These are phyloP conservation scores for Diorhabda elongata DNA, from an alignment of 1,140 invertebrate species.

Conservation along the genomic window DNA sequence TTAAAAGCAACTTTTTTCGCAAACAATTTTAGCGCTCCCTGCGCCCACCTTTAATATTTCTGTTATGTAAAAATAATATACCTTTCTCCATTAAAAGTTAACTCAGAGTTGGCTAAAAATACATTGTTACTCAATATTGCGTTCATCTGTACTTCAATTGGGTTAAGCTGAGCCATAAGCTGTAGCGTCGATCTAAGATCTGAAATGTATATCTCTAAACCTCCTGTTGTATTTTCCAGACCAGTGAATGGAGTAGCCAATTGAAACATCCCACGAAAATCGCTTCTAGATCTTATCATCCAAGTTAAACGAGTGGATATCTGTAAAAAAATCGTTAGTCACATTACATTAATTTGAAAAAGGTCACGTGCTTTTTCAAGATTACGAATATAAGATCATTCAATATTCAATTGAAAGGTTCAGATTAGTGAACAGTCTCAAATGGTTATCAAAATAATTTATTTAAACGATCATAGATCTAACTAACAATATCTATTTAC, in stretches of 20 bases:
- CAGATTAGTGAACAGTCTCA: too few relatives aligned
- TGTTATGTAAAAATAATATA: constrained; percentile 18
- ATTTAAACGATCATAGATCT: too few relatives aligned
- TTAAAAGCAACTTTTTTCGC: too few relatives aligned
- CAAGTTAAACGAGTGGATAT: constrained; percentile 38
- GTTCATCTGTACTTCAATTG: constrained; percentile 36
- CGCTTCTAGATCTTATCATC: constrained; percentile 53
- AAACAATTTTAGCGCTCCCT: too few relatives aligned
- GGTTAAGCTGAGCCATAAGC: constrained; percentile 31
- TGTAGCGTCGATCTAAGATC: constrained; percentile 28
- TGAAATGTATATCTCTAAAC: constrained; percentile 30
- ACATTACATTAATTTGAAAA: neutral
- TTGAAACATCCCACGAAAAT: constrained; percentile 48
- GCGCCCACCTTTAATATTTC: too few relatives aligned
- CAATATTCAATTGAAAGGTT: too few relatives aligned
- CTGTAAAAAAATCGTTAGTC: constrained; percentile 18
- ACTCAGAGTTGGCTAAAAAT: constrained; percentile 25
- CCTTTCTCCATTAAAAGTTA: constrained; percentile 35
- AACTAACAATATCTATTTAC: too few relatives aligned
- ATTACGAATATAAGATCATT: too few relatives aligned
- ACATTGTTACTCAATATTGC: constrained; percentile 34
- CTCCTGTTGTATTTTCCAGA: constrained; percentile 49
- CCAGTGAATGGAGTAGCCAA: constrained; percentile 54
- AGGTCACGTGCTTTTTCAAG: too few relatives aligned
- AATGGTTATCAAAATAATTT: too few relatives aligned